Base-by-base conservation (phyloP, 2,797 vertebrate species). In the Hozukius guyotensis region DNA sequence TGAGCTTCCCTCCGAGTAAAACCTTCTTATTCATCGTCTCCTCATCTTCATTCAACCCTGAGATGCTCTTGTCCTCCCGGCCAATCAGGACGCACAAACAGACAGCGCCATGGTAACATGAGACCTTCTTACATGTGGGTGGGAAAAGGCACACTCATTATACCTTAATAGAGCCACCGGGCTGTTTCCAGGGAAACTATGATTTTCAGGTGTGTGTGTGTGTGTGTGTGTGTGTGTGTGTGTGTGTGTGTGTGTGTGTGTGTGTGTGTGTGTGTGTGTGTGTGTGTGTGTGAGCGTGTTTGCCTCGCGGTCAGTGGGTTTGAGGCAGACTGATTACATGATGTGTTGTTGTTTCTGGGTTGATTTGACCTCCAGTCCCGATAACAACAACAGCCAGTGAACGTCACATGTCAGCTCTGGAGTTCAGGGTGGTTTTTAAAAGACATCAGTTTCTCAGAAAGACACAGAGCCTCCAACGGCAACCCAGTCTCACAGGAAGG, bases 161-260 rank as follows among this genome's bases (percentile, higher is more conserved):
- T 79, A 84, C 82, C 87, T 92, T 93, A 87, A 90, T 86, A 83
- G 88, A 93, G 90, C 76, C 75, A 65, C 89, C 81, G 82, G 88
- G 82, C 80, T 87, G 92, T 97, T 97, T 94, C 96, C 96, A 96
- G 79, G 95, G 97, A 95, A 97, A 96, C 96, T 27, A 66, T 84
- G 80, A 76, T 91, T 85, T 88, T 89, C 92, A 91, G 89, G 89
- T 90, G 81, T 81, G 78, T 75, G 80, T 81, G 71, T 55, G 31
- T 36, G 77, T 62, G 59, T 55, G 72, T 78, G 77, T 22, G 77
- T 85, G 75, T 83, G 70, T 24, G 52, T 22, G 81, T 38, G 78
- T 79, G 80, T 72, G 82, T 80, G 70, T 83, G 77, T 81, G 72
- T 64, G 61, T 75, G 75, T 31, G 49, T 34, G 81, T 55, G 78